Evolutionary conservation across 1,140 invertebrate genomes (phyloP), one percentile per base, ranked within the genome.

Genomic region (Drosophila navojoa): DNA sequence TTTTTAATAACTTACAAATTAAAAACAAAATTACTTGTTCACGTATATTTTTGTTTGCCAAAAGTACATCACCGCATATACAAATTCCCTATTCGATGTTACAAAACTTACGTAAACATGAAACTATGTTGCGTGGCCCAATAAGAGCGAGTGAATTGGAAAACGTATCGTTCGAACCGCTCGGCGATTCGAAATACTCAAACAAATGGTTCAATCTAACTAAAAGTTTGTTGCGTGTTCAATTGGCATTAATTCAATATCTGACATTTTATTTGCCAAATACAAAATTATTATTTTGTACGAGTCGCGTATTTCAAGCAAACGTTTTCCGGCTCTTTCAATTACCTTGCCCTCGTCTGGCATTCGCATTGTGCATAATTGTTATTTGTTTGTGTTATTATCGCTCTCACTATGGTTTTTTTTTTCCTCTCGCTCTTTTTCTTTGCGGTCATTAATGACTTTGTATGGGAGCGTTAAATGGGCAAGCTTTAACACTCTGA

Each of bases 151-250:
- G 11, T 10, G 11, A 11, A 11, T 38, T 38, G 35, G 11, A 38
- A 38, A 11, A 38, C 35, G 4, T 38, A 45, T 45, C 9, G 44
- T 19, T 3, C 3, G 44, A 4, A 22, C 38, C 27, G 27, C 27
- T 29, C 27, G 27, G 5, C 27, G 27, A 29, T 29, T 29, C 16
- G 50, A 49, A 52, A 35, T 40, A 44, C 49, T 10, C 22, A 42
- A 27, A 64, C 19, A 52, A 45, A 49, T 72, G 13, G 71, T 87
- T 87, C 64, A 87, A 86, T 86, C 76, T 52, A 50, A 53, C 82
- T 87, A 86, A 86, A 79, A 87, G 82, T 87, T 76, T 86, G 25
- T 82, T 82, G 80, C 81, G 81, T 86, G 81, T 60, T 68, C 45
- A 63, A 72, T 72, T 76, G 76, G 75, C 71, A 86, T 86, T 78